Evolutionary conservation across 2,888 invertebrate species (phyloP).

Genomic region (Dryococelus australis): DNA sequence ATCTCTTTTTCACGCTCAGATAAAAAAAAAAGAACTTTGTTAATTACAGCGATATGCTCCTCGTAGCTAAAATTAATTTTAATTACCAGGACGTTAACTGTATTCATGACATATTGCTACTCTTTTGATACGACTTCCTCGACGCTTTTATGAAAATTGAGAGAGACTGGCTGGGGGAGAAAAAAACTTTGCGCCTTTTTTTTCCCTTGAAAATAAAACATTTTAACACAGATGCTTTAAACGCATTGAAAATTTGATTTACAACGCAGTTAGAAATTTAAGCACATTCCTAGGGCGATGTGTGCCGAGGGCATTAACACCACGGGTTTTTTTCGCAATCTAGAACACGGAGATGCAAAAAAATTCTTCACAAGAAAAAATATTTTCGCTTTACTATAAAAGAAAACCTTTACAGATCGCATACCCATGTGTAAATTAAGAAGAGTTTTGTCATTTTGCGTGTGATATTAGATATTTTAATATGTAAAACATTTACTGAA

Average conservation of each 20-base stretch:
- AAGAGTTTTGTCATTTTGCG: background rate
- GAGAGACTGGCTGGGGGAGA: background rate
- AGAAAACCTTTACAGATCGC: background rate
- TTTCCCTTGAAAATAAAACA: background rate
- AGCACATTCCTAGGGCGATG: background rate
- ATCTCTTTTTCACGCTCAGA: constrained; percentile 30
- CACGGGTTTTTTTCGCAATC: background rate
- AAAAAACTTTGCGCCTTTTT: background rate
- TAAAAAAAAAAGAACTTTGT: constrained; percentile 40
- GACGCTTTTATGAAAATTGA: constrained; percentile 25
- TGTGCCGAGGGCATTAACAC: background rate
- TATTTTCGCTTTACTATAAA: no score
- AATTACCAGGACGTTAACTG: constrained; percentile 37
- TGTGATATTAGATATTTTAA: background rate
- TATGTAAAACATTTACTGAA: no score
- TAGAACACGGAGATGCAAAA: background rate
- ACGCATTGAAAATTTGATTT: background rate
- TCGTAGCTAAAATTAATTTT: constrained; percentile 38
- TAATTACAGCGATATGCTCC: constrained; percentile 42
- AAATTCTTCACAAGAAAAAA: background rate
- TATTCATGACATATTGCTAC: constrained; percentile 32
- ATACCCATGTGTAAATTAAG: no score
- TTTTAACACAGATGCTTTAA: constrained; percentile 10
- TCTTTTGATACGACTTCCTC: constrained; percentile 17
- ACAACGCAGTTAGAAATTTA: constrained; percentile 9